These are phyloP conservation scores for Epinephelus lanceolatus DNA, from an alignment of 2,113 vertebrate genomes.

Conservation along the genomic window DNA sequence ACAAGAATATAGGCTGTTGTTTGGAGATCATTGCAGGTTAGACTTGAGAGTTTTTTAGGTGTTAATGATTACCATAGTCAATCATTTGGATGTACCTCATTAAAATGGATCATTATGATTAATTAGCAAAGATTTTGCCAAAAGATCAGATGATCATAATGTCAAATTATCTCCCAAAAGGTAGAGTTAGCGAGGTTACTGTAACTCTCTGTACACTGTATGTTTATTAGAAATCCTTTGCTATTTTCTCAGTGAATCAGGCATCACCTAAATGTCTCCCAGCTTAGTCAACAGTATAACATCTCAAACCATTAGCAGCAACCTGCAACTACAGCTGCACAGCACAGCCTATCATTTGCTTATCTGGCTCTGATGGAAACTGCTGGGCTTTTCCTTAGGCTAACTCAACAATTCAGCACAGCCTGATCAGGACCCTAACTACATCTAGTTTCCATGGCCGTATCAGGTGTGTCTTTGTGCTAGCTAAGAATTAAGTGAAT, in stretches of 20 bases:
- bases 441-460: background rate
- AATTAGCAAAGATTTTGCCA: background rate
- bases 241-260: background rate
- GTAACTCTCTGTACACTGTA: background rate
- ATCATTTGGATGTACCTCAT: background rate
- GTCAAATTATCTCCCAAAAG: too few relatives aligned
- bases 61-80: background rate
- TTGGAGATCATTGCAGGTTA: background rate
- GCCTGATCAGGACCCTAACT: background rate
- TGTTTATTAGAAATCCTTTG: background rate
- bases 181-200: too few relatives aligned
- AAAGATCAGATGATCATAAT: background rate
- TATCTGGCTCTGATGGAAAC: slow-evolving; percentile 5
- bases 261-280: background rate
- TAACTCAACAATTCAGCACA: background rate
- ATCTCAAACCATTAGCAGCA: slow-evolving; percentile 21
- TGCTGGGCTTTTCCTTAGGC: background rate
- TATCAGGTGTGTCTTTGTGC: background rate
- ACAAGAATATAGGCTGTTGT: background rate
- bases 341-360: slow-evolving; percentile 16
- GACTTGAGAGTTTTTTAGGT: background rate
- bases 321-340: slow-evolving; percentile 7
- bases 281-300: background rate
- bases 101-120: background rate
- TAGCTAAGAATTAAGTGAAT: background rate